Conservation (phyloP, 2,888 invertebrate genomes). For the Mesopsocus fuscifrons region DNA sequence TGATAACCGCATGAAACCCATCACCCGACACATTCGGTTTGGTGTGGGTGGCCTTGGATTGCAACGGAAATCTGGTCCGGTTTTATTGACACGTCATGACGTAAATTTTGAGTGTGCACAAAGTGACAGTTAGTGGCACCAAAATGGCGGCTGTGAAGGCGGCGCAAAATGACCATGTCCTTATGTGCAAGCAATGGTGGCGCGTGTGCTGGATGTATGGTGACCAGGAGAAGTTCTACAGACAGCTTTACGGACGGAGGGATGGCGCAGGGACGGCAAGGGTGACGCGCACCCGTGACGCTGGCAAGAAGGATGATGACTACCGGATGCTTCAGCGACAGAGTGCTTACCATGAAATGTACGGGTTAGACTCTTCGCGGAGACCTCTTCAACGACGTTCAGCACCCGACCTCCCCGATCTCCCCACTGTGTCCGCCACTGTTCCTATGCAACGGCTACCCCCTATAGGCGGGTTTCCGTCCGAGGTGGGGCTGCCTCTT, state of each 20-base stretch:
- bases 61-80: too few species aligned
- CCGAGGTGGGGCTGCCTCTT: background rate
- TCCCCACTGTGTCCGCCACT: background rate
- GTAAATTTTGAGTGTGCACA: too few species aligned
- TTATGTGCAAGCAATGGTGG: conserved; percentile 80
- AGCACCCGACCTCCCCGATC: conserved; percentile 2
- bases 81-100: too few species aligned
- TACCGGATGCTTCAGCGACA: background rate
- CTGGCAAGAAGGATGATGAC: background rate
- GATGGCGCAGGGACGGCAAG: conserved; percentile 7
- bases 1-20: too few species aligned
- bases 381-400: background rate
- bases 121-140: too few species aligned
- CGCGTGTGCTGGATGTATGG: conserved; percentile 77
- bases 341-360: conserved; percentile 5
- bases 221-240: conserved; percentile 67
- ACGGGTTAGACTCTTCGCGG: background rate
- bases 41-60: too few species aligned
- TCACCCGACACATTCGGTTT: too few species aligned
- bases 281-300: background rate
- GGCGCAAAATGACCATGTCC: conserved; percentile 27
- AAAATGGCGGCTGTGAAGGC: background rate
- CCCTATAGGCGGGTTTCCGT: background rate
- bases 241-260: conserved; percentile 51
- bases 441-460: background rate